phyloP scores from a whole-genome alignment of 2,888 invertebrate species.

The Hipparchia semele region DNA sequence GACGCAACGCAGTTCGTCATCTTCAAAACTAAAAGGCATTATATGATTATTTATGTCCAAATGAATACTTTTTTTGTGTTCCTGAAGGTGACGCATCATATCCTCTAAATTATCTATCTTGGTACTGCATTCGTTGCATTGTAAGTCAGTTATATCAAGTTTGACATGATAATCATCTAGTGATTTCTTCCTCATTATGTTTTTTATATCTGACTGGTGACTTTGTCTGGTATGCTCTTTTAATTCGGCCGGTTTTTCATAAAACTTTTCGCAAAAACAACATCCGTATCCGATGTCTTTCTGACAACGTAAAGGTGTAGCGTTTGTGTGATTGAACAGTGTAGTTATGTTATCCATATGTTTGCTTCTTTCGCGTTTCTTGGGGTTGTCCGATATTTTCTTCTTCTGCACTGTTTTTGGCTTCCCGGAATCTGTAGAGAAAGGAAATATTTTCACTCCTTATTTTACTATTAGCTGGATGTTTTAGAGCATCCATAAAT shows the following conservation, averaged over 20 bases:
- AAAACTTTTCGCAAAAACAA: constrained; percentile 45
- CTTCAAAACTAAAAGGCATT: constrained; percentile 52
- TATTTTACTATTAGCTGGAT: neutral
- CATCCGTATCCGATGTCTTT: constrained; percentile 47
- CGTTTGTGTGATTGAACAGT: constrained; percentile 50
- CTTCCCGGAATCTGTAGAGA: constrained; percentile 13
- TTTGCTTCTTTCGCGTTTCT: constrained; percentile 38
- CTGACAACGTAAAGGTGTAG: constrained; percentile 47
- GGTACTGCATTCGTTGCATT: constrained; percentile 50
- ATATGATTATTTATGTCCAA: constrained; percentile 54
- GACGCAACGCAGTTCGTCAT: constrained; percentile 44
- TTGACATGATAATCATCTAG: constrained; percentile 47
- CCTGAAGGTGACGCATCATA: constrained; percentile 47
- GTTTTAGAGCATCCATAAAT: neutral
- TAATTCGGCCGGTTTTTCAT: constrained; percentile 43
- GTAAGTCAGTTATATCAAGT: constrained; percentile 54
- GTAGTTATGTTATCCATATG: constrained; percentile 45
- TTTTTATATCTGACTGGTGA: constrained; percentile 28
- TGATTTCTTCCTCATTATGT: constrained; percentile 34
- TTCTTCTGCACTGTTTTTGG: neutral
- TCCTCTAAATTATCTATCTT: constrained; percentile 47
- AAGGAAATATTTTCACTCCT: neutral
- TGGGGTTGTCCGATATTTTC: neutral
- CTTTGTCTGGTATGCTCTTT: constrained; percentile 42
- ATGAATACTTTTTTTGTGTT: constrained; percentile 48